Percentiles rank a stretch among this genome's conserved stretches.
phyloP scores from a whole-genome alignment of 2,888 invertebrate species.

The Doris montereyensis region DNA sequence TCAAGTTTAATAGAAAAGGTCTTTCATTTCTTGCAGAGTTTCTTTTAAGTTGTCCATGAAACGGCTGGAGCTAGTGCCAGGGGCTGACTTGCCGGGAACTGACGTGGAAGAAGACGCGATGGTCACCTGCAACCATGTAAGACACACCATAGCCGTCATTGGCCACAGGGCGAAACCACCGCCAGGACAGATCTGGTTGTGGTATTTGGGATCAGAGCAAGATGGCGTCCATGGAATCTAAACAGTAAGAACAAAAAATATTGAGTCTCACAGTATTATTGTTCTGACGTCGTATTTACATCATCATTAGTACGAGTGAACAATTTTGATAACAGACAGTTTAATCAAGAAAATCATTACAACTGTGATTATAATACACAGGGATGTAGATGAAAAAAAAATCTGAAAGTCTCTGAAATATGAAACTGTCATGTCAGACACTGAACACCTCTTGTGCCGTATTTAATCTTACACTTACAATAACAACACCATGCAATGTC shows the following conservation, averaged over 20 bases:
- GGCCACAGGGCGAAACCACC: conserved; percentile 75
- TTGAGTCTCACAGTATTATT: neutral
- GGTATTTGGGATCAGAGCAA: conserved; percentile 31
- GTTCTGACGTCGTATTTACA: neutral
- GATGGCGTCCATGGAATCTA: conserved; percentile 37
- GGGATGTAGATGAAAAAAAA: no score
- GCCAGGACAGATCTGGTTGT: conserved; percentile 73
- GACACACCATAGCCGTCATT: conserved; percentile 75
- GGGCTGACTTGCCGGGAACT: conserved; percentile 73
- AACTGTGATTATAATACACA: no score
- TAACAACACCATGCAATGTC: no score
- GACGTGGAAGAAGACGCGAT: conserved; percentile 75
- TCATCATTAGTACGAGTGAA: no score
- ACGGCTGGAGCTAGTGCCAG: conserved; percentile 70
- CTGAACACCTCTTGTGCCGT: no score
- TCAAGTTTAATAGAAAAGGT: neutral
- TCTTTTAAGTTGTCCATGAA: conserved; percentile 72
- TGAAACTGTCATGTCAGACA: no score
- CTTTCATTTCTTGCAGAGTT: conserved; percentile 71
- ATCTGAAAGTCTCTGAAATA: no score
- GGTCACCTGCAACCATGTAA: conserved; percentile 75
- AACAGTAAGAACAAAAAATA: neutral
- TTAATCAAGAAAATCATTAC: no score
- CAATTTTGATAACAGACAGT: no score
- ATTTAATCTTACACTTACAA: no score